Base-by-base conservation (phyloP, 2,888 invertebrate genomes). In the Lacanobia wlatinum region DNA sequence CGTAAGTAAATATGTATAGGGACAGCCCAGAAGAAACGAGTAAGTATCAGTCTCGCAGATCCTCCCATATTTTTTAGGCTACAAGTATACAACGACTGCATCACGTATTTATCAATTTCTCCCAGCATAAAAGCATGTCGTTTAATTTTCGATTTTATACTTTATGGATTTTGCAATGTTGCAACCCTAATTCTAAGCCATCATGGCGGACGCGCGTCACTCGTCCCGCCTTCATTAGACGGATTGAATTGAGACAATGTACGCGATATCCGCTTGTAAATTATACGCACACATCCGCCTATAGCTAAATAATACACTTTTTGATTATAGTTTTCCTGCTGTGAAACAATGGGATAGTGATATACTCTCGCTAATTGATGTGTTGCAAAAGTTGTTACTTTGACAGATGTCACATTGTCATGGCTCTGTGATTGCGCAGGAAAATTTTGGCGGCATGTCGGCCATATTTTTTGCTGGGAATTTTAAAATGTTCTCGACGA, bases 221-320 rank as follows among this genome's bases (percentile, higher is more conserved):
- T 87, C 90, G 86, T 88, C 90, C 89, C 91, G 90, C 91, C 90
- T 91, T 93, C 92, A 92, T 92, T 91, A 92, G 89, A 90, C 87
- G 89, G 89, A 94, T 92, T 91, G 92, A 90, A 90, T 88, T 80
- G 89, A 92, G 90, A 93, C 93, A 93, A 92, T 91, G 92, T 90
- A 87, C 84, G 84, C 85, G 87, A 87, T 89, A 91, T 91, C 90
- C 90, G 90, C 82, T 84, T 84, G 82, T 86, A 87, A 87, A 86
- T 87, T 87, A 85, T 85, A 87, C 73, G 81, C 82, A 73, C 61
- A 72, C 76, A 78, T 85, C 86, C 87, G 84, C 65, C 66, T 76
- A 87, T 85, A 63, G 82, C 74, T 70, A 82, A 86, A 87, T 86
- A 86, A 87, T 86, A 83, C 71, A 78, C 84, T 83, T 85, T n/a